Percentiles rank a stretch among this genome's conserved stretches.
phyloP scores from a whole-genome alignment of 2,888 invertebrate genomes.

The Meganola albula region DNA sequence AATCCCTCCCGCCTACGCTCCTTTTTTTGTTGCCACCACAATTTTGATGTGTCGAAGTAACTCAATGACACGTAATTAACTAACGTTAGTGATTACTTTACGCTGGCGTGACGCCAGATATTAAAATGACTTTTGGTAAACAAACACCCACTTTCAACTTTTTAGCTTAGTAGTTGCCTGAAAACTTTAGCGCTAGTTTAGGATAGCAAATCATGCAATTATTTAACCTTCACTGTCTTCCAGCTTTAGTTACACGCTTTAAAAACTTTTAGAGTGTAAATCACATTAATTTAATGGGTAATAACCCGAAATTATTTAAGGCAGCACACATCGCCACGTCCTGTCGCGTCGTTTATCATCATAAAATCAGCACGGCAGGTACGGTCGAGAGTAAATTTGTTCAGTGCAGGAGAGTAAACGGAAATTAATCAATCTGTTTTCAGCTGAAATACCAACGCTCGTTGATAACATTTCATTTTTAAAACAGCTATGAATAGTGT shows the following conservation, averaged over 20 bases:
- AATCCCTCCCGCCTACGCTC: conserved; percentile 13
- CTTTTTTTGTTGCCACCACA: conserved; percentile 9
- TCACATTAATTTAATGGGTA: no score
- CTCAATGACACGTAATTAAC: conserved; percentile 29
- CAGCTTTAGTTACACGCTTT: no score
- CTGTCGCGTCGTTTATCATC: conserved; percentile 25
- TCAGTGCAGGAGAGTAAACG: conserved; percentile 37
- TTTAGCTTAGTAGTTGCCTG: no score
- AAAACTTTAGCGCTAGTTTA: no score
- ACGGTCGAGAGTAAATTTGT: conserved; percentile 32
- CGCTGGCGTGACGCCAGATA: conserved; percentile 34
- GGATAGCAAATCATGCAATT: no score
- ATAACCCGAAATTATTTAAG: no score
- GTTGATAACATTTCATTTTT: no score
- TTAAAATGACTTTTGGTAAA: conserved; percentile 26
- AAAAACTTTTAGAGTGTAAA: no score
- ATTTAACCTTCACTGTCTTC: no score
- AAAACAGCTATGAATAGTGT: no score
- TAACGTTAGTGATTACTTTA: conserved; percentile 25
- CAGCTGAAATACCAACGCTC: conserved; percentile 32
- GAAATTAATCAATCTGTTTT: conserved; percentile 54
- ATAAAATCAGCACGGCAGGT: conserved; percentile 23
- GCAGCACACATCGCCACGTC: no score
- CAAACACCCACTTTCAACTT: no score
- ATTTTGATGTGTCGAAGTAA: conserved; percentile 13